Evolutionary conservation across 2,888 invertebrate species (phyloP), one percentile per base, ranked within the genome.

Genomic region (Mythimna albipuncta): DNA sequence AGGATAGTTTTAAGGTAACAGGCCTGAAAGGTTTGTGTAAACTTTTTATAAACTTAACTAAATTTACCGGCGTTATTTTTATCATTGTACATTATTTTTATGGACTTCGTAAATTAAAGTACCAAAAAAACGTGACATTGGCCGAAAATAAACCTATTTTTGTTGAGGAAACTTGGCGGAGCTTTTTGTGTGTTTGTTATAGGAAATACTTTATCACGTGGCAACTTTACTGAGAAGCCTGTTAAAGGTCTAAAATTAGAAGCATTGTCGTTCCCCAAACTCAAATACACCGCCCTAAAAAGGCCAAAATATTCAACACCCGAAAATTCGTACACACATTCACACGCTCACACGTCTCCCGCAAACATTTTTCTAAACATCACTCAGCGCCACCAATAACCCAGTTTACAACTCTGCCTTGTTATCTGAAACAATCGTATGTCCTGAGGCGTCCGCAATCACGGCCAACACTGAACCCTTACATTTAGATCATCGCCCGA

Each of bases 401-500:
- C 85, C 85, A 84, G 88, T 87, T 87, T 86, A 83, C 82, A 85
- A 85, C 66, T 76, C 65, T 68, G 78, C 77, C 79, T 81, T 81
- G 84, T 92, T 92, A 91, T 88, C 89, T 88, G 84, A 87, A 91
- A 90, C 94, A 90, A 93, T 93, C 92, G 91, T 87, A 79, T 91
- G 92, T 91, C 93, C 91, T 90, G 89, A 88, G 92, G 93, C 92
- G 91, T 84, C 89, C 83, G 91, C 90, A 92, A 93, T 94, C 93
- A 89, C 89, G 83, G 87, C 86, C 86, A 83, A 85, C 84, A 86
- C 82, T 75, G 83, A 80, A 85, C 91, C 92, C 91, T 89, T 91
- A 91, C 92, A 91, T 92, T 93, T 90, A 93, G 94, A 94, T 94
- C 92, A 92, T 91, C 90, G 89, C 85, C 71, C 76, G 79, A 90